Evolutionary conservation across 2,797 vertebrate species (phyloP), one percentile per base, ranked within the genome.

Genomic region (Valencia hispanica): DNA sequence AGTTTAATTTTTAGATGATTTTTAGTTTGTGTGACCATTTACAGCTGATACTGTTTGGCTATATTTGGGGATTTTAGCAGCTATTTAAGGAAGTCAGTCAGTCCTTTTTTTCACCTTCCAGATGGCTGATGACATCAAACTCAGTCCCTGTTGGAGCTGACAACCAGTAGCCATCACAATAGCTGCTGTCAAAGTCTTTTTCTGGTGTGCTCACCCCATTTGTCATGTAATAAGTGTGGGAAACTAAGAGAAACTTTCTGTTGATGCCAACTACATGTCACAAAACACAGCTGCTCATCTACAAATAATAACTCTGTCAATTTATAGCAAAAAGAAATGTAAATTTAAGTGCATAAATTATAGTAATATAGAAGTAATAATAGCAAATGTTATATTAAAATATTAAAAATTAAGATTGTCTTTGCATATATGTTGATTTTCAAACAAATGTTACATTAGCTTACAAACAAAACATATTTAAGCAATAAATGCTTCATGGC

Each of bases 221-320:
- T 80, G 82, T 85, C 85, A 61, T 41, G 41, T 70, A 78, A 63
- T 71, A 48, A 86, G 85, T 91, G 89, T 93, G 92, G 79, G 91
- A 92, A 94, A 85, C 79, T 94, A 76, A 80, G 79, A 88, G 85
- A 84, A 73, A 50, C 34, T 0, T 48, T 12, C 3, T 70, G 45
- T 22, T 22, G 34, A 25, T 65, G 25, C 17, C 61, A 50, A 20
- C 17, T 61, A 34, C 17, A 61, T 8, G 32, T 61, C 59, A 61
- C 57, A 61, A 61, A 61, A 61, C 18, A 8, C 34, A 39, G 22
- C 34, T 25, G 34, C 11, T 41, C 48, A 25, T 43, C 73, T 41
- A 5, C 30, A 43, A 39, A 65, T 4, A 34, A 36, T 3, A 63
- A 36, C 55, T 63, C 36, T 1, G 1, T 20, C 15, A 34, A 20